Base-by-base conservation (phyloP, 2,888 invertebrate species). In the Mythimna vitellina region DNA sequence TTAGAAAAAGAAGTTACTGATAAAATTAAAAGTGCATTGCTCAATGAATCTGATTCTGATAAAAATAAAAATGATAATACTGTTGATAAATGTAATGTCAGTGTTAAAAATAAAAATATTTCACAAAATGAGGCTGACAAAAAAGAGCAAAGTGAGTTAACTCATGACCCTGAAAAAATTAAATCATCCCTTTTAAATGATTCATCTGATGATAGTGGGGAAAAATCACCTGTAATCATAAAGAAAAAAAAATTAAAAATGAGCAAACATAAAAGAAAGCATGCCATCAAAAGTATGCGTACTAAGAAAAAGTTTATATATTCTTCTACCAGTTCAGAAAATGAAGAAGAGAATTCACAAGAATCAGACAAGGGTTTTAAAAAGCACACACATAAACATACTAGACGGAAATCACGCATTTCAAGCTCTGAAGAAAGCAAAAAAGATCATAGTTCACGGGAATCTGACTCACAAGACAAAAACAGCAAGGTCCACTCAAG, bases 291-390 rank as follows among this genome's bases (percentile, higher is more conserved):
- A 86, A 82, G 29, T 29, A 91, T 92, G 83, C 86, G 93, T 83
- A 94, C 93, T 32, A 96, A 94, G 78, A 92, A 91, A 88, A 93
- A 89, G 89, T 86, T 94, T 17, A 80, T 95, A 7, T 87, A 87
- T 53, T 90, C 93, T 81, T 93, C 93, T 54, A 93, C 94, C 42
- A 93, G 94, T 84, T 95, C 96, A 9, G 96, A 94, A 60, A 93
- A 94, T 89, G 93, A 94, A 75, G 81, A 90, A 42, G 80, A 89
- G 3, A 56, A 53, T 42, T 46, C 38, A 25, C 58, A 64, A 46
- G 81, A 80, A 62, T 89, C 90, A 35, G 89, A 89, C 78, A 92
- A 92, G 64, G 89, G 92, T 71, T 71, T 22, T 65, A 81, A 73
- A 14, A 80, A 67, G 51, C 61, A 46, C 25, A 72, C 64, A 8